Percentiles rank a stretch among this genome's conserved stretches.
These are phyloP conservation scores for Scatophagus argus DNA, from an alignment of 2,113 vertebrate genomes.

Conservation along the genomic window DNA sequence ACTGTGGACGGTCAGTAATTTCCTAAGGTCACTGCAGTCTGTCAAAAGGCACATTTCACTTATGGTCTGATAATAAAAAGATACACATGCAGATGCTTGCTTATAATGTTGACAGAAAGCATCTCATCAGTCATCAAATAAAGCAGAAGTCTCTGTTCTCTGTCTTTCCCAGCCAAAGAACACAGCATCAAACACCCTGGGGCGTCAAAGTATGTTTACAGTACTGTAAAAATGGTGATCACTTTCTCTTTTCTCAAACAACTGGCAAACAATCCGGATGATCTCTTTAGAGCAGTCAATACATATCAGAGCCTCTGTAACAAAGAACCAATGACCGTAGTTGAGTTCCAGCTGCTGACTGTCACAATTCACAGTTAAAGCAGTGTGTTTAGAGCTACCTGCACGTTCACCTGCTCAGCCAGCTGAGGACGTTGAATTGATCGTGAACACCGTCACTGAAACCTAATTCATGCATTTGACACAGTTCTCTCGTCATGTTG, in stretches of 20 bases:
- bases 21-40: not conserved
- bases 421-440: no score
- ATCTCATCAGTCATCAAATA: not conserved
- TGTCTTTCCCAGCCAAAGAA: not conserved
- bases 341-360: not conserved
- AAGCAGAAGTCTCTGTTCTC: not conserved
- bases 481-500: no score
- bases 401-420: no score
- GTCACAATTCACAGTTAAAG: not conserved
- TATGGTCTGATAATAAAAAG: not conserved
- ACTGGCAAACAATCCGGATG: no score
- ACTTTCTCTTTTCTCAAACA: no score
- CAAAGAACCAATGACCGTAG: not conserved
- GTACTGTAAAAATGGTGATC: no score
- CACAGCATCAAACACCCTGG: not conserved
- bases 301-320: not conserved
- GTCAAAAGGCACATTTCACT: not conserved
- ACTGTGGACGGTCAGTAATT: not conserved
- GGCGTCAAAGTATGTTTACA: not conserved
- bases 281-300: no score
- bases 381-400: not conserved
- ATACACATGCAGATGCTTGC: not conserved
- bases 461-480: no score
- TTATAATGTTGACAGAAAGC: not conserved
- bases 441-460: no score